Evolutionary conservation across 2,113 vertebrate genomes (phyloP), one percentile per base, ranked within the genome.

Genomic region (Gallinago jamesoni): DNA sequence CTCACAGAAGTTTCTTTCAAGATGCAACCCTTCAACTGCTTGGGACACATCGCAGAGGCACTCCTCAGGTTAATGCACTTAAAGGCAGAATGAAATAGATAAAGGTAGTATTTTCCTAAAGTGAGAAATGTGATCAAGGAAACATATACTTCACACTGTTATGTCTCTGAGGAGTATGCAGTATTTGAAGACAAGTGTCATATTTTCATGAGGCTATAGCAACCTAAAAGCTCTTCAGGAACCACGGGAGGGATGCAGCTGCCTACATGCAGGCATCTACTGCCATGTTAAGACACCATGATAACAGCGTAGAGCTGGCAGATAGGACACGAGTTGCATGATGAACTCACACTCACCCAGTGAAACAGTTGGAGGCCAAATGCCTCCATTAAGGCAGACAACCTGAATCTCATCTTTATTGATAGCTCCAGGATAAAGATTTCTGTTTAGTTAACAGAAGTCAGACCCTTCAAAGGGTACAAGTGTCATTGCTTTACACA

Each of bases 311-410:
- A 62, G 48, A 72, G 74, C 18, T 67, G 56, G 45, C 68, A 95
- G 53, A 33, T 1, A 37, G 39, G 53, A 74, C 45, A 39, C 0
- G 1, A 92, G 15, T 8, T 85, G 20, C 27, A 43, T 2, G 5
- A 30, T 18, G 45, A 92, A 79, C 35, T 87, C 23, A 8, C 11
- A 7, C 7, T 21, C 47, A 55, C 6, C 10, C 3, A 0, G 5
- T 19, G 12, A 27, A 87, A 87, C 16, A 79, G 18, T 18, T 35
- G 53, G 33, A 83, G n/a, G 50, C 20, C 66, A 82, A 85, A 68
- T 12, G 37, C 18, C 37, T 72, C 28, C 39, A 10, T 37, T 15
- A 60, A 47, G 35, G 23, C 31, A 76, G 35, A 35, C 39, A 83
- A 53, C 28, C 50, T 48, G 24, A 76, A 77, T 35, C 30, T 30